Base-by-base conservation (phyloP, 2,797 vertebrate genomes). In the Danio kyathit region DNA sequence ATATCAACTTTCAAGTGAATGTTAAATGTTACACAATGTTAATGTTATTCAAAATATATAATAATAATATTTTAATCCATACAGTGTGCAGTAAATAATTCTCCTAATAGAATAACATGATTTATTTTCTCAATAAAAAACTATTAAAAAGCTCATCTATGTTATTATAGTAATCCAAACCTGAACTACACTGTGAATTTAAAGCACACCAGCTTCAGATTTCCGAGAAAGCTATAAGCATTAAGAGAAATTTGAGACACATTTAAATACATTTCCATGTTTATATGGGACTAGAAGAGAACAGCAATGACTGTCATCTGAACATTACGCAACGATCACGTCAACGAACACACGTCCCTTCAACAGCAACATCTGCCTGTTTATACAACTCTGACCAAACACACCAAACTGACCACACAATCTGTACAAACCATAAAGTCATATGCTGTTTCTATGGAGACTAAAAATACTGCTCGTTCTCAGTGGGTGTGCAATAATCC, bases 401-500 rank as follows among this genome's bases (percentile, higher is more conserved):
- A 6, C 56, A 43, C 21, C 54, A 13, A 11, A 56, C 38, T 69
- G 69, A 70, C 81, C 61, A 54, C 65, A 72, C 43, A 52, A 41
- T 59, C 71, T 38, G 72, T 49, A 57, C 19, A 78, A 78, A 66
- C 51, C 12, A 21, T 77, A 57, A 84, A 78, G 56, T 87, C 81
- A 79, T 61, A 63, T 69, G 9, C 81, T 78, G 87, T 88, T 88
- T 88, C 85, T 88, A 88, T 88, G 87, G 85, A 70, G 74, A 88
- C 87, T 86, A 76, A 49, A 75, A 83, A 83, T 82, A 77, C 81
- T 80, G 54, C 54, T 72, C 76, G 57, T 80, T 70, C 44, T 82
- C 82, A 67, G 87, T 86, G 67, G 83, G 85, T 52, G 83, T 82
- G 38, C 14, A 80, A 82, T 84, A 83, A 83, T 76, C 21, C 72